These are phyloP conservation scores for Bufotes viridis DNA, from an alignment of 2,797 vertebrate species.

Conservation along the genomic window DNA sequence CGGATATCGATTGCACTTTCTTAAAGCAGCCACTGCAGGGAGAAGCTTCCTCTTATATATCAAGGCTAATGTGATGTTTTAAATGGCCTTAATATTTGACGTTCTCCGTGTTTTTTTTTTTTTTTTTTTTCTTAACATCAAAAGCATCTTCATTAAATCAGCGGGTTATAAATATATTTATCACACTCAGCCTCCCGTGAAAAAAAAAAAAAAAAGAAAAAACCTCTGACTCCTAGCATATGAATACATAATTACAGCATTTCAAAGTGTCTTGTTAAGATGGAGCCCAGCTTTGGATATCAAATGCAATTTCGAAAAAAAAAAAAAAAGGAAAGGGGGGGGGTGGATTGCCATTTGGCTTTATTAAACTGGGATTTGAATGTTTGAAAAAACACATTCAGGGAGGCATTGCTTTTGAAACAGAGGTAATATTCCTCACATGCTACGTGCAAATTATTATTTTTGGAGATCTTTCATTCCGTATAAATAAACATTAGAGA, in stretches of 20 bases:
- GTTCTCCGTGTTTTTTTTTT: slow-evolving; percentile 54
- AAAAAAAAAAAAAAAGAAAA: slow-evolving; percentile 45
- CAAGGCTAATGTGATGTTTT: slow-evolving; percentile 64
- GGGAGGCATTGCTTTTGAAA: slow-evolving; percentile 76
- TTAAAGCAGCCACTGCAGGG: slow-evolving; percentile 27
- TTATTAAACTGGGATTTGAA: slow-evolving; percentile 84
- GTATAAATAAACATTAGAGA: slow-evolving; percentile 68
- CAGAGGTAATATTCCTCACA: slow-evolving; percentile 72
- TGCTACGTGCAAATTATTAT: slow-evolving; percentile 72
- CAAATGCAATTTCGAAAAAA: slow-evolving; percentile 71
- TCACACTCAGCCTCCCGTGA: slow-evolving; percentile 57
- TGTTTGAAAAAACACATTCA: slow-evolving; percentile 70
- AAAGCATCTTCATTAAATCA: slow-evolving; percentile 68
- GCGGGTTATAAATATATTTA: slow-evolving; percentile 69
- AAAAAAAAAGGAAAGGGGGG: slow-evolving; percentile 70
- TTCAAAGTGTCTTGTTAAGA: slow-evolving; percentile 71
- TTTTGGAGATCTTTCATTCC: slow-evolving; percentile 70
- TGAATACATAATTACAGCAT: slow-evolving; percentile 72
- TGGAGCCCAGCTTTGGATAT: slow-evolving; percentile 68
- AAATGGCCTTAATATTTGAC: slow-evolving; percentile 62
- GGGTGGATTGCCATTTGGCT: slow-evolving; percentile 74
- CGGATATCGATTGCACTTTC: slow-evolving; percentile 38
- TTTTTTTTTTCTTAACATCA: slow-evolving; percentile 61
- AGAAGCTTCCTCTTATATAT: slow-evolving; percentile 31
- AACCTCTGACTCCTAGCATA: slow-evolving; percentile 62